Base-by-base conservation (phyloP, 2,113 vertebrate genomes). In the Otocyon megalotis region DNA sequence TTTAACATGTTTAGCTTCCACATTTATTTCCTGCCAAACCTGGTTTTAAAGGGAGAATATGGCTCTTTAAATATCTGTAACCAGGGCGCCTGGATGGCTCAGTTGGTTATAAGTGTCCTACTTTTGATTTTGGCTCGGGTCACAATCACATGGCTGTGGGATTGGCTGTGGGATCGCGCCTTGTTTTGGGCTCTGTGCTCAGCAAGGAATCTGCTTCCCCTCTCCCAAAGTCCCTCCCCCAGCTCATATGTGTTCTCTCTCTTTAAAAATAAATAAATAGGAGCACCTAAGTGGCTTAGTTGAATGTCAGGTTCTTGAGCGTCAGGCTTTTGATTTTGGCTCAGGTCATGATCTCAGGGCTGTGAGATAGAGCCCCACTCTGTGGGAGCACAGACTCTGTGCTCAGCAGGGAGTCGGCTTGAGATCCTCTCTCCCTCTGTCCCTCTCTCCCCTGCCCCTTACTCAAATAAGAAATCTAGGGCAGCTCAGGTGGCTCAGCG, bases 11-110 rank as follows among this genome's bases (percentile, higher is more conserved):
- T 99, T 99, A 79, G 98, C 99, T 98, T 99, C 99, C 96, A 99
- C 99, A 65, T 98, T 99, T 94, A 99, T 99, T 98, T 99, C 99
- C 96, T 99, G 99, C 99, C 99, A 99, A 98, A 99, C 98, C 99
- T 99, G 96, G 95, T 98, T 89, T 94, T 97, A 97, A 56, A 97
- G 48, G 48, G 76, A 90, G 56, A 97, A 92, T 32, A 74, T 10
- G 12, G 20, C 6, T 69, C 60, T 92, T 94, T 90, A 93, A 69
- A 79, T 89, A 86, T 79, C 67, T 88, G 1, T 56, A 82, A 91
- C 3, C 82, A 86, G 65, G 30, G 63, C 0, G 0, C 63, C 15
- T 32, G 63, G 63, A 30, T 32, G 63, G 30, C 30, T 67, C 63
- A 67, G 14, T 67, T 3, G 15, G 65, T 67, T 67, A 65, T n/a